These are phyloP conservation scores for Crenuchus spilurus DNA, from an alignment of 2,797 vertebrate genomes.

Conservation along the genomic window DNA sequence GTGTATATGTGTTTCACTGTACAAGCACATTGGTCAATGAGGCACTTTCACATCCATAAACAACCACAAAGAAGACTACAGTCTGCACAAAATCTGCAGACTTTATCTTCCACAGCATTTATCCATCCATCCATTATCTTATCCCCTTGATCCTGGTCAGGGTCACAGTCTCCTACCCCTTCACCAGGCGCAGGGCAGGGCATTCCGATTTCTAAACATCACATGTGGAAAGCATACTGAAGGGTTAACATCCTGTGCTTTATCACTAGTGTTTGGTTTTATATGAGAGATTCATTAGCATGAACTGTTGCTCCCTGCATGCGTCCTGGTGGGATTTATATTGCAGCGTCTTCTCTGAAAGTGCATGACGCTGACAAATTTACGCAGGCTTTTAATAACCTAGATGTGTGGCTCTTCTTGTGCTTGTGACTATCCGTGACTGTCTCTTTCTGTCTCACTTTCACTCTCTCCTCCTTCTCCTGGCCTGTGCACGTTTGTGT, in stretches of 20 bases:
- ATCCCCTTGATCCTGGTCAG: no score
- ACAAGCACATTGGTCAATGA: no score
- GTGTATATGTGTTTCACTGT: no score
- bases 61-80: no score
- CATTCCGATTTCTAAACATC: background rate
- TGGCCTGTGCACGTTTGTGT: conserved; percentile 21
- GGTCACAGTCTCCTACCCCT: no score
- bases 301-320: background rate
- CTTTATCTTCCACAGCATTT: no score
- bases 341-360: background rate
- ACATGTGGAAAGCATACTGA: background rate
- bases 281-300: background rate
- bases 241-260: no score
- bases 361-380: background rate
- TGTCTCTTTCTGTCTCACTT: conserved; percentile 40
- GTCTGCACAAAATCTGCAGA: no score
- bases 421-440: conserved; percentile 7
- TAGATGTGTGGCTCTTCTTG: conserved; percentile 3
- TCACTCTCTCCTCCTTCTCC: conserved; percentile 3
- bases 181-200: no score
- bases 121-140: no score
- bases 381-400: conserved; percentile 26
- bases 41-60: no score
- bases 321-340: background rate
- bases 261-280: background rate